Evolutionary conservation across 2,888 invertebrate species (phyloP).

Genomic region (Pyrrhosoma nymphula): DNA sequence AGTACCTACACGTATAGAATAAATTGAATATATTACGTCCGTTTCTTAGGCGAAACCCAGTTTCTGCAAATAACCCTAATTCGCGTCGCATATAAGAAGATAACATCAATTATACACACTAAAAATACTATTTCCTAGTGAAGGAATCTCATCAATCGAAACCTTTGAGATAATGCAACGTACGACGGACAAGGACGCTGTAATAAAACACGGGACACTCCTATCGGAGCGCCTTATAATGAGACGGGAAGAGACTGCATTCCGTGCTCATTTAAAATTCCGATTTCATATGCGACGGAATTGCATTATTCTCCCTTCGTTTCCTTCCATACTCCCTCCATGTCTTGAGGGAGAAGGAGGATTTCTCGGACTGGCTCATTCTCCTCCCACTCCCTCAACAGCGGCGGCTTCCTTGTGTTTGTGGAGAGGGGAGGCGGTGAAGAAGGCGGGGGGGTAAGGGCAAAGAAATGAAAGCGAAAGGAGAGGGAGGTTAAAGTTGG

Average conservation of each 20-base stretch:
- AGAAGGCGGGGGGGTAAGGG: background rate
- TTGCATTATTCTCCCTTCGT: background rate
- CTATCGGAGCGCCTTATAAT: background rate
- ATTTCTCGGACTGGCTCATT: background rate
- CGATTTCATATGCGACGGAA: conserved; percentile 31
- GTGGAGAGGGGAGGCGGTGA: background rate
- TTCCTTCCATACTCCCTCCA: background rate
- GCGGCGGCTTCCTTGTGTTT: background rate
- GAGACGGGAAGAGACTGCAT: background rate
- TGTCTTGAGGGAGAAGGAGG: background rate
- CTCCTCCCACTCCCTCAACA: background rate
- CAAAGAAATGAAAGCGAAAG: background rate
- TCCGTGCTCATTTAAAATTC: conserved; percentile 21
- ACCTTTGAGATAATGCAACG: background rate
- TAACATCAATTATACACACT: too few relatives aligned
- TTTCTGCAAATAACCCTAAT: too few relatives aligned
- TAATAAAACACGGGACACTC: conserved; percentile 16
- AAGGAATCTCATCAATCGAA: background rate
- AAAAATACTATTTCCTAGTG: background rate
- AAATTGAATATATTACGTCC: too few relatives aligned
- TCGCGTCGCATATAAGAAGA: too few relatives aligned
- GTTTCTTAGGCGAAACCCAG: too few relatives aligned
- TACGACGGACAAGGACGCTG: background rate
- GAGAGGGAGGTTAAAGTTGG: background rate
- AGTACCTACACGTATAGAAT: too few relatives aligned